phyloP scores from a whole-genome alignment of 2,113 vertebrate genomes.

The Herpetotheres cachinnans region DNA sequence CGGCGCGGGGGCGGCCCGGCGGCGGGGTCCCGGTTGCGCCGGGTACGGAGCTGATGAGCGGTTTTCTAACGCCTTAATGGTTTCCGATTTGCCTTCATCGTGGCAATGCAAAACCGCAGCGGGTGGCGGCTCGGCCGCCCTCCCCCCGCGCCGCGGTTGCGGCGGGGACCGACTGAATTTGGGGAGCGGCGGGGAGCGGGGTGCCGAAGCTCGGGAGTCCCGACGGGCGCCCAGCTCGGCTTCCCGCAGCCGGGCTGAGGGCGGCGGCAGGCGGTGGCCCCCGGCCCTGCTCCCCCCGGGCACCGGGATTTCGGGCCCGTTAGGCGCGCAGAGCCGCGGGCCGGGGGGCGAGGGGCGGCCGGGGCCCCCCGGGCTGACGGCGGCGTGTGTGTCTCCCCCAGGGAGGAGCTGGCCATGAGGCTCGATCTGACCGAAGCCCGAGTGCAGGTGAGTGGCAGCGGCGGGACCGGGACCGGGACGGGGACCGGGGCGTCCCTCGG shows the following conservation, averaged over 20 bases:
- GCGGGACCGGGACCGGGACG: too few species aligned
- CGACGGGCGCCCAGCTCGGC: not conserved
- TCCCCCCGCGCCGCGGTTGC: conserved; percentile 17
- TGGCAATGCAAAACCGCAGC: conserved; percentile 14
- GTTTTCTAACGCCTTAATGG: conserved; percentile 39
- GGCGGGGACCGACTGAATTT: not conserved
- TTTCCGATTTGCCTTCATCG: conserved; percentile 56
- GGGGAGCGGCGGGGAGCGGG: not conserved
- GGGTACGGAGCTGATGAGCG: conserved; percentile 20
- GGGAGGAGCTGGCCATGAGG: conserved; percentile 97
- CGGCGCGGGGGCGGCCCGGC: not conserved
- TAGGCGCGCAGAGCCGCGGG: not conserved
- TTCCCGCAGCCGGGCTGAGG: not conserved
- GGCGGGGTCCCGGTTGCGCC: not conserved
- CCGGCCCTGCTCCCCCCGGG: not conserved
- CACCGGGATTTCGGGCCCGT: not conserved
- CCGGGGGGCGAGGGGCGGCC: not conserved
- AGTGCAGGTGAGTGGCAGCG: conserved; percentile 88
- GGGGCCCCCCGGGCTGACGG: not conserved
- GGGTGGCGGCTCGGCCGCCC: conserved; percentile 34
- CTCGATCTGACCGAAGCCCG: conserved; percentile 96
- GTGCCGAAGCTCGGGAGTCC: not conserved
- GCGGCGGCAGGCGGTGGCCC: not conserved
- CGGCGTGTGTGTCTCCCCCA: conserved; percentile 74
- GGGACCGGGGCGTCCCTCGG: not conserved